Evolutionary conservation across 1,140 invertebrate genomes (phyloP).

Genomic region (Ips nitidus): DNA sequence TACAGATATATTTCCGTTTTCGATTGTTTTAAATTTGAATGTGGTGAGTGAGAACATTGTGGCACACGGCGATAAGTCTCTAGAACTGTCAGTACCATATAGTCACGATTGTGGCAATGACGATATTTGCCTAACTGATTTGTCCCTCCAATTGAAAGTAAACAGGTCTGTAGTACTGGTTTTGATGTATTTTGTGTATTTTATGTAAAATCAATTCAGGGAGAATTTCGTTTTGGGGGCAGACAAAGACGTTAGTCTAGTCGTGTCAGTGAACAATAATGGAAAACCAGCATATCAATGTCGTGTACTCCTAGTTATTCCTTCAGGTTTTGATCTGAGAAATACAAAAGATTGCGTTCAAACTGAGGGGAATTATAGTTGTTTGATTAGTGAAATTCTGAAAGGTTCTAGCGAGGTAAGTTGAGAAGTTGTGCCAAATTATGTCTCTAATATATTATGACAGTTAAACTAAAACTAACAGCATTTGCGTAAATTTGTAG

Average conservation of each 20-base stretch:
- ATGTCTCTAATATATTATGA: too few relatives aligned
- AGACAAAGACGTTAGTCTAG: constrained; percentile 31
- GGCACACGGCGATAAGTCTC: constrained; percentile 15
- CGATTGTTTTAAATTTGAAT: constrained; percentile 5
- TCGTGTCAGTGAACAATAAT: constrained; percentile 24
- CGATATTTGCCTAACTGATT: constrained; percentile 31
- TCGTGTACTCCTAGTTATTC: constrained; percentile 26
- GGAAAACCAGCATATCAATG: constrained; percentile 40
- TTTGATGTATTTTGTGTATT: neutral
- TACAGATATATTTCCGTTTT: constrained; percentile 22
- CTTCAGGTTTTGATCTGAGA: constrained; percentile 30
- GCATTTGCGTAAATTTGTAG: too few relatives aligned
- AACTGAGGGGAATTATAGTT: constrained; percentile 34
- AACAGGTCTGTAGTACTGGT: constrained; percentile 2
- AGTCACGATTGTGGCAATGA: constrained; percentile 33
- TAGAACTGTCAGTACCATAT: constrained; percentile 20
- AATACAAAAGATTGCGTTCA: constrained; percentile 35
- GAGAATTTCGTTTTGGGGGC: constrained; percentile 27
- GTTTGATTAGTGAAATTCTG: constrained; percentile 21
- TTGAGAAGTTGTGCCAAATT: too few relatives aligned
- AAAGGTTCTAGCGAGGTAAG: constrained; percentile 9
- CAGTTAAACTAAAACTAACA: too few relatives aligned
- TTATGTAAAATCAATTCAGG: constrained; percentile 1
- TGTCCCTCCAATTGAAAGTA: constrained; percentile 6
- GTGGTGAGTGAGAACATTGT: constrained; percentile 7